Evolutionary conservation across 2,797 vertebrate species (phyloP).

Genomic region (Ctenopoma multispine): DNA sequence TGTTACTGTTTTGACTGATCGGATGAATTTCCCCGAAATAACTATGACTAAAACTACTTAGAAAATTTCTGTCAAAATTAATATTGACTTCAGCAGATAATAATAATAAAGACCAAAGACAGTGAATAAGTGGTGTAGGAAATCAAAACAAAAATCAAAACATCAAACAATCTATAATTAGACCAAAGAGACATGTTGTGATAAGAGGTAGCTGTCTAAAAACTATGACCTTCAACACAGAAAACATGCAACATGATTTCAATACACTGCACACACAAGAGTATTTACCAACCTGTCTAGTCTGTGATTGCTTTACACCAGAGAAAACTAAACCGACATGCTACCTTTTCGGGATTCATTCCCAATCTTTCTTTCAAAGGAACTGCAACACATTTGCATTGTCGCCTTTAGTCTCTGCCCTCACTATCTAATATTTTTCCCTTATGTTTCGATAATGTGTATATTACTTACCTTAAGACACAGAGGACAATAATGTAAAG

Average conservation of each 20-base stretch:
- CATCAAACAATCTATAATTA: not conserved
- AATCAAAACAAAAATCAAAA: not conserved
- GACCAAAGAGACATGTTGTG: not conserved
- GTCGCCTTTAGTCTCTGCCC: not conserved
- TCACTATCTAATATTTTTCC: not conserved
- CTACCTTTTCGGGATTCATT: not conserved
- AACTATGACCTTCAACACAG: slow-evolving; percentile 25
- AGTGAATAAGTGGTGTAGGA: not conserved
- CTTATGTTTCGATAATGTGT: not conserved
- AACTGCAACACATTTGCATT: not conserved
- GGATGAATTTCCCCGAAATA: no score
- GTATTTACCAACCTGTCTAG: slow-evolving; percentile 42
- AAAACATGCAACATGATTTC: slow-evolving; percentile 37
- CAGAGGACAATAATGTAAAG: not conserved
- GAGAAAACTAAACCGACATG: not conserved
- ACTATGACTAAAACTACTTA: no score
- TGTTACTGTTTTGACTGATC: no score
- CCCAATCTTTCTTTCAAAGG: not conserved
- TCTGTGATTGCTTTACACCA: slow-evolving; percentile 14
- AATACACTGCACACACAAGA: slow-evolving; percentile 34
- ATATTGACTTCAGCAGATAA: no score
- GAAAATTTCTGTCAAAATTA: no score
- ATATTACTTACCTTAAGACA: not conserved
- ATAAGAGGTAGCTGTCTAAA: slow-evolving; percentile 20
- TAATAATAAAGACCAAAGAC: not conserved